Conservation (phyloP, 2,888 invertebrate genomes). For the Ornithoptera priamus region DNA sequence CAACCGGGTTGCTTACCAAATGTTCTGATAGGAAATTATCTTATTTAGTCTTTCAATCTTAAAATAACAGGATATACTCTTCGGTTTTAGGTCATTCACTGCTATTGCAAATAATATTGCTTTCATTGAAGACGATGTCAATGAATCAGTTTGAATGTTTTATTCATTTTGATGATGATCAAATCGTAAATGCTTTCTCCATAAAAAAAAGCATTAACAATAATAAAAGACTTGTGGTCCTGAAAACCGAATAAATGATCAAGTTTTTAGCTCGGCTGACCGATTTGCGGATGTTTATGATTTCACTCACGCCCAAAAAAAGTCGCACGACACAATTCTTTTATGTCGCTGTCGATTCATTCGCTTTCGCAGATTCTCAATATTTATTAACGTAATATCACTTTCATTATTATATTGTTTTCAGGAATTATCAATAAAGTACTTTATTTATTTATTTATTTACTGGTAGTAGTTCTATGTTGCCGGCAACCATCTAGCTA, state of each 20-base stretch:
- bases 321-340: slow-evolving; percentile 17
- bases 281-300: slow-evolving; percentile 11
- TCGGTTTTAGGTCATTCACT: too few relatives aligned
- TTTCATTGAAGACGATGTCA: not conserved
- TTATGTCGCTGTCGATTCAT: slow-evolving; percentile 17
- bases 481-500: too few relatives aligned
- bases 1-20: not conserved
- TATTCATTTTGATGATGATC: too few relatives aligned
- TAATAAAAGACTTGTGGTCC: not conserved
- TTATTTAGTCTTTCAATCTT: too few relatives aligned
- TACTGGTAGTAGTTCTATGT: too few relatives aligned
- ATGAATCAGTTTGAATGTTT: not conserved
- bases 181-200: too few relatives aligned
- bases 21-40: too few relatives aligned
- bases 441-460: too few relatives aligned
- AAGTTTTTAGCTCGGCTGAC: slow-evolving; percentile 4
- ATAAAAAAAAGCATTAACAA: not conserved
- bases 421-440: not conserved
- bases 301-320: slow-evolving; percentile 23
- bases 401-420: not conserved
- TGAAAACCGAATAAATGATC: slow-evolving; percentile 4
- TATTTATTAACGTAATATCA: not conserved
- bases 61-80: too few relatives aligned
- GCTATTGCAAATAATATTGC: too few relatives aligned
- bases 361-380: slow-evolving; percentile 16